These are phyloP conservation scores for Balaenoptera acutorostrata DNA, from an alignment of 2,113 vertebrate species.

Conservation along the genomic window DNA sequence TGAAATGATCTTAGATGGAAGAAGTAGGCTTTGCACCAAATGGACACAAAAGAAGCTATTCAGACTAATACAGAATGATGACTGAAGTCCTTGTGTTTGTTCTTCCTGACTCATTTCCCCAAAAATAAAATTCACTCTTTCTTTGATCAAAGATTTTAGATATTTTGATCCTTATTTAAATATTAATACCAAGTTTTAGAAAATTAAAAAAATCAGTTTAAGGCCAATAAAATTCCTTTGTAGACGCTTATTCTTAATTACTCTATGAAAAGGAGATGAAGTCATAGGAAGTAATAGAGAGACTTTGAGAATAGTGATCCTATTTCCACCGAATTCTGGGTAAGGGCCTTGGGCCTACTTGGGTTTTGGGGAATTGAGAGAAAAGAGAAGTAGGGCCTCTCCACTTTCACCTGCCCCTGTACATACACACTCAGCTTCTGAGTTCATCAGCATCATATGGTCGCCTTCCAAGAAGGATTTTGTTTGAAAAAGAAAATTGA, in stretches of 20 bases:
- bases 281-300: neutral
- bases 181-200: neutral
- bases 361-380: neutral
- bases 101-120: neutral
- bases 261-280: neutral
- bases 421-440: accelerated
- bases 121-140: neutral
- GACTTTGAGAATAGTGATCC: neutral
- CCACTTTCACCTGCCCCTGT: accelerated
- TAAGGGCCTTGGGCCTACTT: neutral
- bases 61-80: neutral
- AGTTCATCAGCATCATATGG: neutral
- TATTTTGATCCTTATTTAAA: neutral
- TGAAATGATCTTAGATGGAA: neutral
- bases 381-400: neutral
- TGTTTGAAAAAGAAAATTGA: neutral
- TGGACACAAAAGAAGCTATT: neutral
- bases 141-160: neutral
- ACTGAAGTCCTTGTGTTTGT: neutral
- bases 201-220: neutral
- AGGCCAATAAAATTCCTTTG: neutral
- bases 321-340: neutral
- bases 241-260: neutral
- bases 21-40: neutral
- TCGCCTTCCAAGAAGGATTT: neutral